Base-by-base conservation (phyloP, 2,888 invertebrate species). In the Eumacrocentrus americanus region DNA sequence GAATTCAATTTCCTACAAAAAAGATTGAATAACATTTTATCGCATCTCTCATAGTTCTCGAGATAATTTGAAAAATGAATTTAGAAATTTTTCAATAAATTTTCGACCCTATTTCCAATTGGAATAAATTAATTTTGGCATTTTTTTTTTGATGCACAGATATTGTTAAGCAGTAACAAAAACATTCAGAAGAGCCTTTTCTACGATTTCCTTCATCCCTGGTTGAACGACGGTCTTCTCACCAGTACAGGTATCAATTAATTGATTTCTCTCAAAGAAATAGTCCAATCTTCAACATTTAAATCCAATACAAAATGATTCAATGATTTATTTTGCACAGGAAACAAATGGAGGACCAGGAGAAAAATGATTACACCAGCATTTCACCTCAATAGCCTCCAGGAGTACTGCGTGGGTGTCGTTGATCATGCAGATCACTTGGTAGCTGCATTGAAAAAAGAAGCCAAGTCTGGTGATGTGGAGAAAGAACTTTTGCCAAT, bases 291-390 rank as follows among this genome's bases (percentile, higher is more conserved):
- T n/a, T n/a, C n/a, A n/a, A n/a, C n/a, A 25, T 14, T 34, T 29
- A 14, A 47, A 47, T 18, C 7, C 6, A 11, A 11, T 23, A 18
- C 2, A n/a, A 2, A 22, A 37, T 38, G 9, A 25, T 46, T 34
- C 6, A 47, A n/a, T n/a, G 1, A 34, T 23, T 29, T 18, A n/a
- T 16, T 38, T 51, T 29, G 37, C 40, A 14, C 44, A 85, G 85
- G 84, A 20, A 48, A 67, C n/a, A 88, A 87, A 76, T 88, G 88
- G 88, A 84, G 84, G 40, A 71, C 78, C 0, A 81, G 88, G n/a
- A 78, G 88, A 50, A 88, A 86, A 74, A 82, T 87, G 59, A 71
- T 88, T 11, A 88, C 88, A 0, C 86, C 88, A 0, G 85, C 88
- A 0, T 88, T 88, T 69, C 88, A 88, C 70, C 88, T 87, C 61